phyloP scores from a whole-genome alignment of 2,113 vertebrate species.

The Excalfactoria chinensis region DNA sequence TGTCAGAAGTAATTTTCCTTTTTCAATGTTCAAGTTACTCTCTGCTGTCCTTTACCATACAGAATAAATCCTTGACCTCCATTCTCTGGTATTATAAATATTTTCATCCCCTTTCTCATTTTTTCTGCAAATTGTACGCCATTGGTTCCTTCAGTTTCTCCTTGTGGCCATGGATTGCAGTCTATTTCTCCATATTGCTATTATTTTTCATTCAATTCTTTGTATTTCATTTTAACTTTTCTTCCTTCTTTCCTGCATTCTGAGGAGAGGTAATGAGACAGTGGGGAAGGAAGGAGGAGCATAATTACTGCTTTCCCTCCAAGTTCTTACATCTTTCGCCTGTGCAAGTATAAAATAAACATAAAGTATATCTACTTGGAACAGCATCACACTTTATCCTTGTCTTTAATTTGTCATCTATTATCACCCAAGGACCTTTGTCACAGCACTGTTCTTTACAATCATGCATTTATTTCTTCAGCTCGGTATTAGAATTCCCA shows the following conservation, averaged over 20 bases:
- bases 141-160: neutral
- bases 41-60: slow-evolving; percentile 23
- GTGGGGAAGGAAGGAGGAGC: neutral
- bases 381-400: slow-evolving; percentile 20
- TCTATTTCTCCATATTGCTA: slow-evolving; percentile 13
- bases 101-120: slow-evolving; percentile 41
- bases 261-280: neutral
- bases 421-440: slow-evolving; percentile 48
- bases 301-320: neutral
- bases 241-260: neutral
- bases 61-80: slow-evolving; percentile 33
- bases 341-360: slow-evolving; percentile 10
- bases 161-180: neutral
- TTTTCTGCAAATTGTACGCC: slow-evolving; percentile 27
- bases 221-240: slow-evolving; percentile 25
- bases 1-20: slow-evolving; percentile 54
- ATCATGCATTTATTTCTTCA: slow-evolving; percentile 44
- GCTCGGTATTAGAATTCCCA: slow-evolving; percentile 52
- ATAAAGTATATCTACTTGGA: slow-evolving; percentile 43
- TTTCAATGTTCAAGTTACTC: slow-evolving; percentile 38
- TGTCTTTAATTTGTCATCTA: slow-evolving; percentile 58
- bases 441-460: slow-evolving; percentile 26
- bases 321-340: neutral
- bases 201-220: slow-evolving; percentile 6
- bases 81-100: slow-evolving; percentile 26